Percentiles rank a stretch among this genome's conserved stretches.
Conservation (phyloP, 2,888 invertebrate genomes). For the Ceratothoa steindachneri region DNA sequence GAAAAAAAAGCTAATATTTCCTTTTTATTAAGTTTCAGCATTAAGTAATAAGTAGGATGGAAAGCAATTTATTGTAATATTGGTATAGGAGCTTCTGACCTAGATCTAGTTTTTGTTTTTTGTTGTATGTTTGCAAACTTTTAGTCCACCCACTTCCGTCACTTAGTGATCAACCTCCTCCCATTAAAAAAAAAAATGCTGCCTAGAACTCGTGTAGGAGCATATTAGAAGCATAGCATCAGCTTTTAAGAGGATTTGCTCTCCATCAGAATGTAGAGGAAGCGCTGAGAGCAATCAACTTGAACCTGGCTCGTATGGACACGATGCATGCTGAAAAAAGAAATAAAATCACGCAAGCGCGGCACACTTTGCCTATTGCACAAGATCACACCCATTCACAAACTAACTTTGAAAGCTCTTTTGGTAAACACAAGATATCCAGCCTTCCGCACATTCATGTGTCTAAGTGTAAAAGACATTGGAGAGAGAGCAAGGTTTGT, state of each 20-base stretch:
- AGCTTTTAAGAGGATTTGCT: too few species aligned
- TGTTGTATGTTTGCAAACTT: too few species aligned
- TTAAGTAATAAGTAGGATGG: too few species aligned
- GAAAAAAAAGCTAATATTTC: neutral
- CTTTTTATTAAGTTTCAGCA: neutral
- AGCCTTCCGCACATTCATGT: neutral
- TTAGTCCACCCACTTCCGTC: too few species aligned
- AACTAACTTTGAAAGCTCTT: neutral
- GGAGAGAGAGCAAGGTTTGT: neutral
- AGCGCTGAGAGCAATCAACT: slow-evolving; percentile 10
- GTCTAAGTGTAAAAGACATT: neutral
- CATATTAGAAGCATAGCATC: too few species aligned
- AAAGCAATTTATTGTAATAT: too few species aligned
- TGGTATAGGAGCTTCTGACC: too few species aligned
- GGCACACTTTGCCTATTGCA: slow-evolving; percentile 4
- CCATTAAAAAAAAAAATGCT: too few species aligned
- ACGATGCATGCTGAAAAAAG: slow-evolving; percentile 8
- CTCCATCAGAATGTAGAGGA: slow-evolving; percentile 9
- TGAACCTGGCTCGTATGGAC: slow-evolving; percentile 1
- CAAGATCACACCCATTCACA: neutral
- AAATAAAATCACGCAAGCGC: neutral
- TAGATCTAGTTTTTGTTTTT: too few species aligned
- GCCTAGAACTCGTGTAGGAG: neutral
- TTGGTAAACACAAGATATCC: neutral
- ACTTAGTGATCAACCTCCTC: too few species aligned